Base-by-base conservation (phyloP, 2,888 invertebrate species). In the Drosophila rubida region DNA sequence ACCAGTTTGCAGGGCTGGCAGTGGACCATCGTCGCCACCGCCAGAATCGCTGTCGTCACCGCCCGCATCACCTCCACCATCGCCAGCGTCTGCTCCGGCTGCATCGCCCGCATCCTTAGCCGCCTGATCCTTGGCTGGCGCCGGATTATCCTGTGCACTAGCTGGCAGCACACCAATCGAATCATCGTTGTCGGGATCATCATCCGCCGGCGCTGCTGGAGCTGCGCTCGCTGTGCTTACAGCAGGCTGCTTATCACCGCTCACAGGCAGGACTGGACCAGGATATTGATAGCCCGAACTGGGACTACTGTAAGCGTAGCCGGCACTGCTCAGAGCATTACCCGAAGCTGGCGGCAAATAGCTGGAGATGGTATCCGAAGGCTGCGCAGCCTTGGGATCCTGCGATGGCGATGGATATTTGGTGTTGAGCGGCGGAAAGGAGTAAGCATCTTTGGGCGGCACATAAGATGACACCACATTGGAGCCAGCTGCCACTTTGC, bases 261-360 rank as follows among this genome's bases (percentile, higher is more conserved):
- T 69, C 11, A 27, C 50, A 9, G 58, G 19, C 0, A 44, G 9
- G 39, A 54, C 4, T 2, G 80, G 84, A 0, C 79, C 79, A 0
- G 87, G 69, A 46, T 89, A 88, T 4, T 51, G 59, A 48, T 88
- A 88, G 30, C 83, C 80, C 0, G 70, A 11, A 7, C 58, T 41
- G n/a, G 84, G 88, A 4, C 80, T 78, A 0, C 78, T 72, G 67
- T 85, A 85, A 6, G 61, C 63, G 57, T 83, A 85, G 0, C 80
- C 83, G 0, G 60, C 62, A 39, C 55, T 75, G 25, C 68, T 79
- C 9, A 75, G 61, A 1, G 86, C 81, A 4, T 55, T 62, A 16
- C 92, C 91, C 0, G 91, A 90, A 2, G 92, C 80, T 27, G 91
- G 90, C 5, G 91, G 88, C 22, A 90, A 70, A 65, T 92, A 92